Evolutionary conservation across 2,888 invertebrate genomes (phyloP).

Genomic region (Leptothorax acervorum): DNA sequence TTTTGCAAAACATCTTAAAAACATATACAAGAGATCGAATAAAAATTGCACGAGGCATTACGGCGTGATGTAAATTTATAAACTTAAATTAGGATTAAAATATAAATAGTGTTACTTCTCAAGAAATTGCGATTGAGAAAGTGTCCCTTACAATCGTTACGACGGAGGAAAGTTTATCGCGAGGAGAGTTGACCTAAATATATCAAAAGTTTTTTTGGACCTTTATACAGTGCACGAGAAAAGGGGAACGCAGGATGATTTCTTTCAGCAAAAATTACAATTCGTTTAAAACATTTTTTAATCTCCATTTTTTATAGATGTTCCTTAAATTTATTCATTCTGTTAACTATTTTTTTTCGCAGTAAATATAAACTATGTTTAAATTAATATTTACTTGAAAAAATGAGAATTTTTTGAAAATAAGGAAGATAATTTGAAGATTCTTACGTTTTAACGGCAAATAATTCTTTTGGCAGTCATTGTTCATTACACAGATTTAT

Average conservation of each 20-base stretch:
- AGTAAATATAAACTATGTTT: not conserved
- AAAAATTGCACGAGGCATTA: not conserved
- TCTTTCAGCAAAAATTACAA: conserved; percentile 5
- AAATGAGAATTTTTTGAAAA: not conserved
- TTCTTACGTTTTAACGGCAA: not conserved
- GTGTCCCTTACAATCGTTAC: not conserved
- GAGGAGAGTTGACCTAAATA: not conserved
- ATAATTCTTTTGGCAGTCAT: not conserved
- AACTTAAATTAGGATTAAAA: conserved; percentile 64
- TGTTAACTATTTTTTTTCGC: not conserved
- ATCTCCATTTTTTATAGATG: not conserved
- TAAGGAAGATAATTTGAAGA: not conserved
- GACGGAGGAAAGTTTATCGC: not conserved
- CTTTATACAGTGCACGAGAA: not conserved
- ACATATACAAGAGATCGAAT: not conserved
- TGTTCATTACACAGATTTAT: not conserved
- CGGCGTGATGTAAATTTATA: conserved; percentile 23
- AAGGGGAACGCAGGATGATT: not conserved
- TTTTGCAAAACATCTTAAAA: not conserved
- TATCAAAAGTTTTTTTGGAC: conserved; percentile 14
- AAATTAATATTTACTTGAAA: not conserved
- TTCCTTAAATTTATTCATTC: not conserved
- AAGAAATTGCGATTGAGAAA: conserved; percentile 4
- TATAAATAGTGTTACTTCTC: conserved; percentile 62
- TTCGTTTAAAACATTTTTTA: conserved; percentile 11